phyloP scores from a whole-genome alignment of 2,797 vertebrate genomes.

The Rhabdomys pumilio region DNA sequence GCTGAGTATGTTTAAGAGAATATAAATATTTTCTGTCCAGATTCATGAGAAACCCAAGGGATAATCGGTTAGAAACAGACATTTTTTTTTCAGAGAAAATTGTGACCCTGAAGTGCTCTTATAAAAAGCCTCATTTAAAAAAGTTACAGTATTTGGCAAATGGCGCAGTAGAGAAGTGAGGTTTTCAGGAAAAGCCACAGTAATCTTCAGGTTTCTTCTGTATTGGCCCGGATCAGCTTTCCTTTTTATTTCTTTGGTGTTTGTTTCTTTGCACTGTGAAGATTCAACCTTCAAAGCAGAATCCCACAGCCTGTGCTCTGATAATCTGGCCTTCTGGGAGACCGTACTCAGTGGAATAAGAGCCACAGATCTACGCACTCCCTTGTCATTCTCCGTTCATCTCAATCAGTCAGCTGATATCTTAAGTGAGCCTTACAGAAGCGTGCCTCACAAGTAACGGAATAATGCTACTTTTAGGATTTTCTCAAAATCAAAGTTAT shows the following conservation, averaged over 20 bases:
- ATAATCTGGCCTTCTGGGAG: constrained; percentile 45
- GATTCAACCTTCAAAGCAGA: constrained; percentile 68
- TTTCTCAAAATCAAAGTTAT: not conserved
- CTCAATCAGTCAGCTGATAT: not conserved
- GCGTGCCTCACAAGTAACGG: not conserved
- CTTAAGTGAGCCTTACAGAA: not conserved
- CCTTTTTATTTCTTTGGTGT: constrained; percentile 34
- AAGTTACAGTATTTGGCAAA: not conserved
- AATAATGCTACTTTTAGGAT: constrained; percentile 23
- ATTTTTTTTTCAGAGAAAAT: constrained; percentile 27
- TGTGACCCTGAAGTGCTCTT: not conserved
- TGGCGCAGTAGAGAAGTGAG: not conserved
- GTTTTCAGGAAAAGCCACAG: not conserved
- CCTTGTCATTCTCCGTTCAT: not conserved
- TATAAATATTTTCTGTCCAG: not conserved
- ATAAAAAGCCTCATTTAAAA: constrained; percentile 15
- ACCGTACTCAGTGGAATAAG: constrained; percentile 45
- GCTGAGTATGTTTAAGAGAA: not conserved
- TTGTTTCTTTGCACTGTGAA: constrained; percentile 62
- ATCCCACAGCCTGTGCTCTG: not conserved
- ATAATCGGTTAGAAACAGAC: constrained; percentile 8
- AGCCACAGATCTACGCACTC: not conserved
- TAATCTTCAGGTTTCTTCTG: constrained; percentile 52
- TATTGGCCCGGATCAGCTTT: not conserved
- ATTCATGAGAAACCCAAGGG: not conserved